Base-by-base conservation (phyloP, 2,113 vertebrate species). In the Etheostoma spectabile region DNA sequence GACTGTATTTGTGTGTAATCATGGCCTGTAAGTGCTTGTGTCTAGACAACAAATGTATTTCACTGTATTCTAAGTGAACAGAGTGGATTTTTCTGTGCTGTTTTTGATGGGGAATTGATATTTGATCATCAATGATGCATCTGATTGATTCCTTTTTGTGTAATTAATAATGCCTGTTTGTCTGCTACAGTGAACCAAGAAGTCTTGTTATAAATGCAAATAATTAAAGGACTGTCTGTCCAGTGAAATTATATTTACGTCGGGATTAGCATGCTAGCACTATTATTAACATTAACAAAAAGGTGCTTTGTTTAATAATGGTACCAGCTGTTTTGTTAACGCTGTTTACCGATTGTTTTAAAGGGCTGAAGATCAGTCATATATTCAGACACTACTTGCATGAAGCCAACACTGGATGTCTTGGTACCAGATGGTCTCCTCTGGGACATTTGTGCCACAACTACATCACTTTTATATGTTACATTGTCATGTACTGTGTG, bases 151-250 rank as follows among this genome's bases (percentile, higher is more conserved):
- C 7, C 15, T 15, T 7, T 74, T 24, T 13, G 59, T 57, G 22
- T 15, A 79, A 79, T 45, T 15, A 79, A 79, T 30, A 56, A 53
- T 42, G 30, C 24, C 1, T 0, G 27, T 73, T 65, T 45, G 52
- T 48, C 74, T 57, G 18, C 51, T 65, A 46, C 35, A 64, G 12
- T 27, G n/a, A 42, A 63, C 14, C 59, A 52, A 62, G 62, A 38
- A 52, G 14, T 55, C 7, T n/a, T n/a, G 6, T 33, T 65, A 12
- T 66, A 65, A 76, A 56, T 62, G 48, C 15, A 1, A 27, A n/a
- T 75, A 38, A 56, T 56, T 56, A 27, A 65, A 76, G 22, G 35
- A 2, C 27, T 38, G 10, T 59, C 53, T 38, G 10, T 59, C 53
- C 42, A 49, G 63, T 19, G 15, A 38, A 49, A 49, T 35, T 8